Conservation (phyloP, 2,113 vertebrate species). For the Boulengeromyrus knoepffleri region DNA sequence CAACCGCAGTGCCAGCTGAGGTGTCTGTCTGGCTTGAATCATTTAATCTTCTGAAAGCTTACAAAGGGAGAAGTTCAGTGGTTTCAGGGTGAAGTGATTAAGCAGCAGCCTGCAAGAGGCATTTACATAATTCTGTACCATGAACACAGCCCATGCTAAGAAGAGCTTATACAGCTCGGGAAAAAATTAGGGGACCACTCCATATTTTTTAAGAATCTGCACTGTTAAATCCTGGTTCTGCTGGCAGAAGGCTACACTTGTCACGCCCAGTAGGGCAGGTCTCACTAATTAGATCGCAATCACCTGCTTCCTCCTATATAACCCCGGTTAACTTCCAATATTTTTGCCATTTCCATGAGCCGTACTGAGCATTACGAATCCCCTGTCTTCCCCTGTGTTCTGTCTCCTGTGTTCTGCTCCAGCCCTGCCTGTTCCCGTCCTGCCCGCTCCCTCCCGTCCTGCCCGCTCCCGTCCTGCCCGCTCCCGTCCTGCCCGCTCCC, state of each 20-base stretch:
- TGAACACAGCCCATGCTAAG: not conserved
- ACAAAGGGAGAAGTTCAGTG: not conserved
- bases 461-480: too few relatives aligned
- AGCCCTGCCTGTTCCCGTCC: too few relatives aligned
- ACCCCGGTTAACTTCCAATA: too few relatives aligned
- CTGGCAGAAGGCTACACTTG: not conserved
- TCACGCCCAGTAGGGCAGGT: too few relatives aligned
- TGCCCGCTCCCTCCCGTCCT: too few relatives aligned
- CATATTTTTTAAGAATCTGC: not conserved
- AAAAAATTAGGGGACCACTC: not conserved
- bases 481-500: too few relatives aligned
- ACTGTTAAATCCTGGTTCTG: not conserved
- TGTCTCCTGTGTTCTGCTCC: too few relatives aligned
- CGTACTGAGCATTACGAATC: too few relatives aligned
- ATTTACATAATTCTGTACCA: not conserved
- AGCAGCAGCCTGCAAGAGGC: not conserved
- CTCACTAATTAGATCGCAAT: too few relatives aligned
- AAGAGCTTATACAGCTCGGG: not conserved
- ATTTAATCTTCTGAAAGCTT: not conserved
- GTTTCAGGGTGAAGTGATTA: not conserved
- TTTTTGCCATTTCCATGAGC: too few relatives aligned
- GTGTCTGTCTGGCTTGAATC: not conserved
- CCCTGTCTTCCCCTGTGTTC: too few relatives aligned
- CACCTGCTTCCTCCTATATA: too few relatives aligned
- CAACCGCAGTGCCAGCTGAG: not conserved